Conservation (phyloP, 2,797 vertebrate genomes). For the Hoplostethus atlanticus region DNA sequence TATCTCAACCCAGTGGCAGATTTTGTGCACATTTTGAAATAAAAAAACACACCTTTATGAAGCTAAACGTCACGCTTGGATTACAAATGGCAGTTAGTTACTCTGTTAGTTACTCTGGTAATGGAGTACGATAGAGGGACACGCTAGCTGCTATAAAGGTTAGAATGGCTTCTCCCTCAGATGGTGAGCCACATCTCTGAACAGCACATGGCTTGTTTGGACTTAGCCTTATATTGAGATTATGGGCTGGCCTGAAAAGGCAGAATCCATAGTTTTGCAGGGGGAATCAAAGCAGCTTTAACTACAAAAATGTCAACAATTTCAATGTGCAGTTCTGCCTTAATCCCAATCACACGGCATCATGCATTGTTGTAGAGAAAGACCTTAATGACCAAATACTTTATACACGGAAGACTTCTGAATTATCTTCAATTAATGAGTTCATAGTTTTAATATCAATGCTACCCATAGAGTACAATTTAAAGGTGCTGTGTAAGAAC, state of each 20-base stretch:
- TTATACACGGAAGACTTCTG: slow-evolving; percentile 14
- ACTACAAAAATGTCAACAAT: slow-evolving; percentile 7
- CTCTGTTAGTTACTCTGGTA: background rate
- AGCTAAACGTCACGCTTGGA: background rate
- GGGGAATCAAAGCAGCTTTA: background rate
- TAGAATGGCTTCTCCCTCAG: too few species aligned
- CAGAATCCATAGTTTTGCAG: background rate
- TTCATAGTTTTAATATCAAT: slow-evolving; percentile 51
- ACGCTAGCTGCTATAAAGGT: too few species aligned
- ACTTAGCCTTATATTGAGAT: background rate
- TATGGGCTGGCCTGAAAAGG: background rate
- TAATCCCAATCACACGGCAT: slow-evolving; percentile 9
- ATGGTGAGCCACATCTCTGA: too few species aligned
- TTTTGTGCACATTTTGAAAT: background rate
- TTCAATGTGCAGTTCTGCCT: background rate
- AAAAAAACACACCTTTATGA: background rate
- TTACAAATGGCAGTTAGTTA: background rate
- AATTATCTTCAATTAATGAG: background rate
- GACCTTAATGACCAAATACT: slow-evolving; percentile 10
- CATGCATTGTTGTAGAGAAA: slow-evolving; percentile 9
- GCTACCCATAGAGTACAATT: slow-evolving; percentile 63
- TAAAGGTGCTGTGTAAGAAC: slow-evolving; percentile 60
- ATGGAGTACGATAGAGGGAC: background rate
- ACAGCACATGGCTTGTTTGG: background rate
- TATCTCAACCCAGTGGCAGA: background rate